Conservation (phyloP, 1,140 invertebrate species). For the Eueides isabella region DNA sequence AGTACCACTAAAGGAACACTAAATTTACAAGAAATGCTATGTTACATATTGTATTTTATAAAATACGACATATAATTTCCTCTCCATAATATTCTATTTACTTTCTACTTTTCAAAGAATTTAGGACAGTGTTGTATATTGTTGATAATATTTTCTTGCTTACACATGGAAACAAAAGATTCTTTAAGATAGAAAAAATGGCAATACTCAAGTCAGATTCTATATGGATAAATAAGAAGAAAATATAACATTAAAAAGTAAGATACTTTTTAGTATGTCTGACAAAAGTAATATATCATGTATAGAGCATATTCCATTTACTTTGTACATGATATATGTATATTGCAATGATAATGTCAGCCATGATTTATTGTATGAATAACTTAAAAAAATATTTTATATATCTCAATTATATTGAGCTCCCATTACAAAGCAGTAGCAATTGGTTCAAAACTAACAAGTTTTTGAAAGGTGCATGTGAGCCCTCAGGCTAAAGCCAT, state of each 20-base stretch:
- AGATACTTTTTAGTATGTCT: neutral
- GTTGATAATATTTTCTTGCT: neutral
- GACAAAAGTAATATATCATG: neutral
- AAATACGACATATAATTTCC: too few relatives aligned
- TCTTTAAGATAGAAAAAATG: too few relatives aligned
- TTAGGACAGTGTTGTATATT: neutral
- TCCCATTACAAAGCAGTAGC: constrained; percentile 2
- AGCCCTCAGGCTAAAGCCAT: neutral
- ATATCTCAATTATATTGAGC: neutral
- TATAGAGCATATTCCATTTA: too few relatives aligned
- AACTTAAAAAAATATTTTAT: neutral
- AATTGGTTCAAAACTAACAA: neutral
- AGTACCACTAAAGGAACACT: too few relatives aligned
- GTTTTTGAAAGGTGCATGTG: constrained; percentile 7
- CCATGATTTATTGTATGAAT: neutral
- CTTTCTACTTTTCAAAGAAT: too few relatives aligned
- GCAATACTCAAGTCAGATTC: too few relatives aligned
- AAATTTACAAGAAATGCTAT: too few relatives aligned
- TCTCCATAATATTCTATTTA: too few relatives aligned
- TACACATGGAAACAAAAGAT: too few relatives aligned
- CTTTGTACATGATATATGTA: neutral
- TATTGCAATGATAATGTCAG: neutral
- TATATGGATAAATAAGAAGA: neutral
- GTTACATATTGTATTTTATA: too few relatives aligned
- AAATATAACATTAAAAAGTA: neutral